These are phyloP conservation scores for Xylocampa areola DNA, from an alignment of 2,888 invertebrate species.

Conservation along the genomic window DNA sequence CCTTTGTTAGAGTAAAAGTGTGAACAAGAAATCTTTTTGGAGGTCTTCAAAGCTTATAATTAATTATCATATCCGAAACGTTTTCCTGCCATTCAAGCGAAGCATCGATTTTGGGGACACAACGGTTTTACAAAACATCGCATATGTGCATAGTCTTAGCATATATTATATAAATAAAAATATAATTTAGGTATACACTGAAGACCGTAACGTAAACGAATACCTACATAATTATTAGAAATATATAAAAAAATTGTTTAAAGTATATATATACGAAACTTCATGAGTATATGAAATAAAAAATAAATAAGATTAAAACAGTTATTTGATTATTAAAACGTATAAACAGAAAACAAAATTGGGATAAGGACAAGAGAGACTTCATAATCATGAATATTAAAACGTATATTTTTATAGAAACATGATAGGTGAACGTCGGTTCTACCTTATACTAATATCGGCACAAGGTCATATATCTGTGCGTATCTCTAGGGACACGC, in stretches of 20 bases:
- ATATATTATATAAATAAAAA: too few species aligned
- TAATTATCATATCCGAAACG: conserved; percentile 33
- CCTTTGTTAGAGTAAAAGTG: conserved; percentile 38
- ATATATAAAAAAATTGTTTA: too few species aligned
- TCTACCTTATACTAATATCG: conserved; percentile 39
- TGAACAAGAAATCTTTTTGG: conserved; percentile 43
- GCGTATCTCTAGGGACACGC: conserved; percentile 35
- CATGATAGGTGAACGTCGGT: conserved; percentile 14
- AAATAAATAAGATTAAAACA: too few species aligned
- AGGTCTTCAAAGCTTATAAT: conserved; percentile 33
- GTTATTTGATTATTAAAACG: too few species aligned
- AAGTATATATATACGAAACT: too few species aligned
- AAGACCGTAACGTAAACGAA: too few species aligned
- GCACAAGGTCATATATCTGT: conserved; percentile 52
- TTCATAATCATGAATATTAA: neutral
- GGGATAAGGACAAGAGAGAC: too few species aligned
- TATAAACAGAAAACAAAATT: too few species aligned
- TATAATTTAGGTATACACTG: too few species aligned
- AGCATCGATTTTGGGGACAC: conserved; percentile 40
- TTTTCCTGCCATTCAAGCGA: conserved; percentile 35
- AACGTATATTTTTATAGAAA: neutral
- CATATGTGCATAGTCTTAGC: neutral
- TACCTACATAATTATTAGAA: too few species aligned
- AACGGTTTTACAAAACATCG: too few species aligned
- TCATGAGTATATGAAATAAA: too few species aligned